Evolutionary conservation across 2,113 vertebrate species (phyloP).

Genomic region (Malurus melanocephalus): DNA sequence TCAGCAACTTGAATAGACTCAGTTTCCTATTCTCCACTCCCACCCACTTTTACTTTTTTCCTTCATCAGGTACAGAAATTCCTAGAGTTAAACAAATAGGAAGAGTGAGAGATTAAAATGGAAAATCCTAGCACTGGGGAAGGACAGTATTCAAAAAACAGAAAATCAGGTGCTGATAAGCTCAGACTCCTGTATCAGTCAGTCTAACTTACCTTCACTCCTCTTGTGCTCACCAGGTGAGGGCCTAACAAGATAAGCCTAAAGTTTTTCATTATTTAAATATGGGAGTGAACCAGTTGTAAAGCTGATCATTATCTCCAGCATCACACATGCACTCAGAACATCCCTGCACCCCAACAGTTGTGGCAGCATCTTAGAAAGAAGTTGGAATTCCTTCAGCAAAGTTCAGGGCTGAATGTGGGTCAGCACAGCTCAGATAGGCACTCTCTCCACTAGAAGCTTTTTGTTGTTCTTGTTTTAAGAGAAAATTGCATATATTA

Average conservation of each 20-base stretch:
- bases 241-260: not conserved
- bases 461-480: not conserved
- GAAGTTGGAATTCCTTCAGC: not conserved
- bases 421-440: not conserved
- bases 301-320: not conserved
- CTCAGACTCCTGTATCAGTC: not conserved
- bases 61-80: not conserved
- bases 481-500: slow-evolving; percentile 50
- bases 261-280: not conserved
- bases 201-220: not conserved
- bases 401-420: not conserved
- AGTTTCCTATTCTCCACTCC: not conserved
- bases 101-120: not conserved
- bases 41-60: not conserved
- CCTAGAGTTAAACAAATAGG: not conserved
- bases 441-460: not conserved
- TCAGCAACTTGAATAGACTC: not conserved
- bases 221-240: not conserved
- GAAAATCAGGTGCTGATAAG: not conserved
- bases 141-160: not conserved
- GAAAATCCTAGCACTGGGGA: not conserved
- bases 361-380: not conserved
- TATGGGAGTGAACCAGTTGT: not conserved
- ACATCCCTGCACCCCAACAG: not conserved
- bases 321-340: not conserved